Conservation (phyloP, 2,888 invertebrate species). For the Meandrusa payeni region DNA sequence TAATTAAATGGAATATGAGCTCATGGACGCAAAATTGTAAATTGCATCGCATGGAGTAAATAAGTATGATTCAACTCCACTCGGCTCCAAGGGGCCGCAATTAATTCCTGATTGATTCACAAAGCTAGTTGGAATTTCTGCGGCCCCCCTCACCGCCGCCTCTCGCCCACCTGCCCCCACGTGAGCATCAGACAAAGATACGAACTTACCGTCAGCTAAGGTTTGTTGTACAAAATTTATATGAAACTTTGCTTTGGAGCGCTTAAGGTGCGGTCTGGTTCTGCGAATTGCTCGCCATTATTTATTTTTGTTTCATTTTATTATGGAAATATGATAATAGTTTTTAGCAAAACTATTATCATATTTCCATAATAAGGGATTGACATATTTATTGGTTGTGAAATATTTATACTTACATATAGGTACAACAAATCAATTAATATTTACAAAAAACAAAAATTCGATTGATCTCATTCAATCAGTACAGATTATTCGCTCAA, state of each 20-base stretch:
- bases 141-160: slow-evolving; percentile 34
- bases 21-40: slow-evolving; percentile 17
- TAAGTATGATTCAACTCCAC: slow-evolving; percentile 47
- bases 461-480: no score
- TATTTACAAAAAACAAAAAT: no score
- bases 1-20: slow-evolving; percentile 17
- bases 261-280: slow-evolving; percentile 38
- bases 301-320: not conserved
- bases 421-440: no score
- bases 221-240: slow-evolving; percentile 74
- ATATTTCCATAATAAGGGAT: no score
- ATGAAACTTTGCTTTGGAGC: slow-evolving; percentile 64
- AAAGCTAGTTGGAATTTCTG: slow-evolving; percentile 65
- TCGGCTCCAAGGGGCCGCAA: slow-evolving; percentile 55
- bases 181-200: slow-evolving; percentile 72
- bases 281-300: slow-evolving; percentile 30
- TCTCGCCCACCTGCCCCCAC: slow-evolving; percentile 36
- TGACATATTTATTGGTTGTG: no score
- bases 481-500: no score
- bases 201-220: slow-evolving; percentile 71
- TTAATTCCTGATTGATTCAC: slow-evolving; percentile 75
- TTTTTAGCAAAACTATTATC: no score
- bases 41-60: slow-evolving; percentile 23
- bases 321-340: no score
- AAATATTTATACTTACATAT: no score